phyloP scores from a whole-genome alignment of 2,888 invertebrate genomes.

The Allygus modestus region DNA sequence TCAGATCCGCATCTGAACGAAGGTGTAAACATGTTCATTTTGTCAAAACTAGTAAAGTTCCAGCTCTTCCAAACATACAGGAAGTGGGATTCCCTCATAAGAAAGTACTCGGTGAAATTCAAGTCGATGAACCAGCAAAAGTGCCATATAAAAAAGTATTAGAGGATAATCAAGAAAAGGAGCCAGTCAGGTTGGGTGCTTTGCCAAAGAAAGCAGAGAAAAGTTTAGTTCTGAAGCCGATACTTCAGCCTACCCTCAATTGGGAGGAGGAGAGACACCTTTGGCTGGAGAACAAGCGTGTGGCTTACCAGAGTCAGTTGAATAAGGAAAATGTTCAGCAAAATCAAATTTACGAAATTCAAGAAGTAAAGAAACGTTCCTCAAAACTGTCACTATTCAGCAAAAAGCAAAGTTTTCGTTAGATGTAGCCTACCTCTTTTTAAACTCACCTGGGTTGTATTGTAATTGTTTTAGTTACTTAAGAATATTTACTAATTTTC shows the following conservation, averaged over 20 bases:
- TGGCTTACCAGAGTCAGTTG: constrained; percentile 57
- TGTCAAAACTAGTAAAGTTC: constrained; percentile 17
- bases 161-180: constrained; percentile 4
- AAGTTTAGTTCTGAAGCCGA: neutral
- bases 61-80: neutral
- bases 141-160: neutral
- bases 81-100: constrained; percentile 4
- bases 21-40: constrained; percentile 68
- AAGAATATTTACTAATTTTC: neutral
- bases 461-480: constrained; percentile 1
- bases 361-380: constrained; percentile 50
- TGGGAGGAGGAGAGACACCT: constrained; percentile 57
- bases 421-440: neutral
- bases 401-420: constrained; percentile 27
- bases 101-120: constrained; percentile 14
- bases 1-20: constrained; percentile 73
- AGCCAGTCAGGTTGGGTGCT: neutral
- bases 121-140: constrained; percentile 4
- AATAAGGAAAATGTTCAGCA: constrained; percentile 65
- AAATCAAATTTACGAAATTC: neutral
- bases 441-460: neutral
- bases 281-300: constrained; percentile 67
- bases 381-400: constrained; percentile 48
- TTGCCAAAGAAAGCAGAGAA: neutral
- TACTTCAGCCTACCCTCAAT: neutral